These are phyloP conservation scores for Cabera pusaria DNA, from an alignment of 2,888 invertebrate species.

Conservation along the genomic window DNA sequence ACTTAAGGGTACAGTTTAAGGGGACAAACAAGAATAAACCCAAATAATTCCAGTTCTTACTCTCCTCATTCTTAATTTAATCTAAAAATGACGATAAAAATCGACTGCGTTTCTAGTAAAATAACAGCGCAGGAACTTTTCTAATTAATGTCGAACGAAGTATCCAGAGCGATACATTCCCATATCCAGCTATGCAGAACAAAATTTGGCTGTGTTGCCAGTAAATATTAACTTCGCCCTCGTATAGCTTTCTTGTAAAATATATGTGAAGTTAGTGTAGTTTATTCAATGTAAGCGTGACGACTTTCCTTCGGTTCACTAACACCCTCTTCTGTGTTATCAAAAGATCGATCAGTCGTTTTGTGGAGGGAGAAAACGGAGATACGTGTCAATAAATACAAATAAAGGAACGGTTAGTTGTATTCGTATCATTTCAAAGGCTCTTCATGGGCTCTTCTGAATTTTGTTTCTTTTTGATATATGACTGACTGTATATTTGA, in stretches of 20 bases:
- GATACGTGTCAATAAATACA: conserved; percentile 24
- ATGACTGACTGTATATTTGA: not conserved
- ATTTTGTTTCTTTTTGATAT: conserved; percentile 11
- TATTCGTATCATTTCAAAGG: conserved; percentile 17
- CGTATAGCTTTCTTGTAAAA: conserved; percentile 60
- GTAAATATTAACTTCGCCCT: conserved; percentile 53
- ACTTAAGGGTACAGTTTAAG: too few relatives aligned
- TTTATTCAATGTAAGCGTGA: conserved; percentile 61
- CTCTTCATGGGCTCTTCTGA: conserved; percentile 13
- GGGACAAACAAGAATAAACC: too few relatives aligned
- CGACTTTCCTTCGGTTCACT: conserved; percentile 46
- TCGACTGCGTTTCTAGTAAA: too few relatives aligned
- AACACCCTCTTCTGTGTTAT: conserved; percentile 50
- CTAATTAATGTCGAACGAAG: conserved; percentile 33
- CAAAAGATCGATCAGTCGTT: conserved; percentile 47
- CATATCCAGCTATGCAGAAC: conserved; percentile 25
- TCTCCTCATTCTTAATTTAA: too few relatives aligned
- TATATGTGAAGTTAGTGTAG: conserved; percentile 62
- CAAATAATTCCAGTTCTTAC: too few relatives aligned
- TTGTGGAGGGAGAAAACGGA: conserved; percentile 13
- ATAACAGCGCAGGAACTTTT: conserved; percentile 25
- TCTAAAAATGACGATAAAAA: too few relatives aligned
- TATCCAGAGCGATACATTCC: conserved; percentile 30
- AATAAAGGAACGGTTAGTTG: conserved; percentile 19
- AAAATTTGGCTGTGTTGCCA: conserved; percentile 34